Evolutionary conservation across 2,888 invertebrate species (phyloP), one percentile per base, ranked within the genome.

Genomic region (Papilio elwesi): DNA sequence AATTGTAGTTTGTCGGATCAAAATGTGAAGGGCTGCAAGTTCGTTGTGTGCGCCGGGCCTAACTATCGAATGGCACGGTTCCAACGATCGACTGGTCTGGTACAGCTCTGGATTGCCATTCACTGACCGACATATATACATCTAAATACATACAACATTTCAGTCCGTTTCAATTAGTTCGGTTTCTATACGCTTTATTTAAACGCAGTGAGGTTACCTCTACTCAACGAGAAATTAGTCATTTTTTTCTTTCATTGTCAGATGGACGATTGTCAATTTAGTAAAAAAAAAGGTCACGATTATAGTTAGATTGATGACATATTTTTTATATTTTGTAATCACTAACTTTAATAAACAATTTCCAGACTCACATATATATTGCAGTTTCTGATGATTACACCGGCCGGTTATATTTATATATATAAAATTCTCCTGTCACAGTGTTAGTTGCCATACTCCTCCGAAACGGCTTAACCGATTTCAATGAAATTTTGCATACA

Each of bases 51-150:
- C 10, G 1, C 52, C 7, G n/a, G 52, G n/a, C 15, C 16, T 53
- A 10, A 59, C 10, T 68, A 66, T 71, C 70, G 16, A 16, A 71
- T 65, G 71, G 66, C 57, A 66, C 57, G 65, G 9, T 49, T 70
- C 70, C 64, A 70, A 65, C 43, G 52, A 43, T 52, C 13, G 43
- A 63, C 43, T 26, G 43, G 13, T 66, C 53, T 43, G 13, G 38
- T 66, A 36, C 15, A 66, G 13, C 69, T 38, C 43, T 63, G 52
- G 15, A 63, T n/a, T 13, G 15, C 52, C 62, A 51, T 51, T 51
- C 49, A 62, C 59, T 51, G 59, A 49, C 68, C 59, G 51, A 51
- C 49, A 51, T 69, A 26, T 26, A 26, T 26, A 7, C 43, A 52
- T 52, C 43, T 12, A 3, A 69, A 69, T 13, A 43, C 26, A 68